These are phyloP conservation scores for Euplexia lucipara DNA, from an alignment of 2,888 invertebrate genomes.

Conservation along the genomic window DNA sequence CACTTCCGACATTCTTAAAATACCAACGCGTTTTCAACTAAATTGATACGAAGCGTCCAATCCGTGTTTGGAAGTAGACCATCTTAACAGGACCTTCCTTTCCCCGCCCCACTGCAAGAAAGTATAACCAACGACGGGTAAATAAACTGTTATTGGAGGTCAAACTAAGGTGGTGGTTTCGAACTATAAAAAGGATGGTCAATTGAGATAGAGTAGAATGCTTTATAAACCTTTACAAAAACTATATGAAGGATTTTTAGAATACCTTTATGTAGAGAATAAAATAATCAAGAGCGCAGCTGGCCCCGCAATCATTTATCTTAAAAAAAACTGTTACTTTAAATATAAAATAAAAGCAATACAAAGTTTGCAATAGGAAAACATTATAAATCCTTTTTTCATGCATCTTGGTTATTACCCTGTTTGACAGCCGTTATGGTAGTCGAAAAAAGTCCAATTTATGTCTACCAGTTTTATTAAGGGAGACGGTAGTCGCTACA, in stretches of 20 bases:
- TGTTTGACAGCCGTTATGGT: too few species aligned
- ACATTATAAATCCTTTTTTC: not conserved
- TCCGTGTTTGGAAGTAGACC: conserved; percentile 68
- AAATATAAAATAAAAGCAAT: conserved; percentile 1
- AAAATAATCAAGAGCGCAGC: conserved; percentile 44
- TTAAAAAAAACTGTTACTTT: conserved; percentile 31
- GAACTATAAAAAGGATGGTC: conserved; percentile 69
- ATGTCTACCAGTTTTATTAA: too few species aligned
- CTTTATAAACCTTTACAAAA: conserved; percentile 74
- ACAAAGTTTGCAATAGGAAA: not conserved
- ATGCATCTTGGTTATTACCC: too few species aligned
- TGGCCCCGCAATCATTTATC: conserved; percentile 15
- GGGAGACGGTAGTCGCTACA: too few species aligned
- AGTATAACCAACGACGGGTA: conserved; percentile 9
- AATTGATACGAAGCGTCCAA: conserved; percentile 79
- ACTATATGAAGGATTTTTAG: conserved; percentile 60
- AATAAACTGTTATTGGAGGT: conserved; percentile 53
- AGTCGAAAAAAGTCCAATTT: too few species aligned
- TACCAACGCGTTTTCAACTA: conserved; percentile 74
- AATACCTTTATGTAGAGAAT: conserved; percentile 57
- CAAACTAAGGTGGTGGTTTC: conserved; percentile 61
- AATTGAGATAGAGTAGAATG: conserved; percentile 75
- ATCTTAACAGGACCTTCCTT: conserved; percentile 55
- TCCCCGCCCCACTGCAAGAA: not conserved
- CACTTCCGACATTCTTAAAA: conserved; percentile 80